Conservation (phyloP, 2,797 vertebrate genomes). For the Ctenopoma kingsleyae region DNA sequence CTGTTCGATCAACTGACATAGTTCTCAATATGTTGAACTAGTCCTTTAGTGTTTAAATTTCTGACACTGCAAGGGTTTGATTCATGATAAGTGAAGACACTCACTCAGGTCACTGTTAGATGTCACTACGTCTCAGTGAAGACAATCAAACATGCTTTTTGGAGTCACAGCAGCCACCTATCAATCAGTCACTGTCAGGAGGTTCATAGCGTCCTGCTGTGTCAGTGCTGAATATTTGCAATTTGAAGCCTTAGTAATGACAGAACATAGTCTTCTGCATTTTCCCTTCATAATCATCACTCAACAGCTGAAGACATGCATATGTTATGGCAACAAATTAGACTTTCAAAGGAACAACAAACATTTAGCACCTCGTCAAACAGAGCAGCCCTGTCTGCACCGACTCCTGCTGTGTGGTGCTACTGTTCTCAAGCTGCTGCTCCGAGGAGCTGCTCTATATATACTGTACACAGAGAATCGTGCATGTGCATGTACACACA, state of each 20-base stretch:
- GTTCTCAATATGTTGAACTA: not conserved
- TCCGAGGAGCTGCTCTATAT: constrained; percentile 49
- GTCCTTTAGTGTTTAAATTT: not conserved
- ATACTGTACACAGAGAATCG: constrained; percentile 32
- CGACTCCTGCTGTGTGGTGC: constrained; percentile 68
- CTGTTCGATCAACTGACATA: not conserved
- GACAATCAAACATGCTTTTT: constrained; percentile 23
- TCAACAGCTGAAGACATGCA: constrained; percentile 71
- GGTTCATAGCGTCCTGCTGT: constrained; percentile 49
- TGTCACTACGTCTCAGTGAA: constrained; percentile 23
- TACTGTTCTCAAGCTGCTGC: constrained; percentile 75
- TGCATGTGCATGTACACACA: constrained; percentile 20
- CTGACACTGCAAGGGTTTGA: not conserved
- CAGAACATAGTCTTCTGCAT: constrained; percentile 52
- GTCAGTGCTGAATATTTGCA: constrained; percentile 51
- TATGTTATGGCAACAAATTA: constrained; percentile 78
- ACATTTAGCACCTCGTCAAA: constrained; percentile 81
- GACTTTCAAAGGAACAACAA: constrained; percentile 77
- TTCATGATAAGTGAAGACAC: constrained; percentile 44
- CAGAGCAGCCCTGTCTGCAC: constrained; percentile 71
- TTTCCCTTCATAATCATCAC: constrained; percentile 64
- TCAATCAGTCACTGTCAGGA: constrained; percentile 63
- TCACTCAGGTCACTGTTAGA: constrained; percentile 40
- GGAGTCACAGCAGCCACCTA: constrained; percentile 26
- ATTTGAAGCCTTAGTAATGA: constrained; percentile 56